These are phyloP conservation scores for Hesperophylax magnus DNA, from an alignment of 1,140 invertebrate genomes.

Conservation along the genomic window DNA sequence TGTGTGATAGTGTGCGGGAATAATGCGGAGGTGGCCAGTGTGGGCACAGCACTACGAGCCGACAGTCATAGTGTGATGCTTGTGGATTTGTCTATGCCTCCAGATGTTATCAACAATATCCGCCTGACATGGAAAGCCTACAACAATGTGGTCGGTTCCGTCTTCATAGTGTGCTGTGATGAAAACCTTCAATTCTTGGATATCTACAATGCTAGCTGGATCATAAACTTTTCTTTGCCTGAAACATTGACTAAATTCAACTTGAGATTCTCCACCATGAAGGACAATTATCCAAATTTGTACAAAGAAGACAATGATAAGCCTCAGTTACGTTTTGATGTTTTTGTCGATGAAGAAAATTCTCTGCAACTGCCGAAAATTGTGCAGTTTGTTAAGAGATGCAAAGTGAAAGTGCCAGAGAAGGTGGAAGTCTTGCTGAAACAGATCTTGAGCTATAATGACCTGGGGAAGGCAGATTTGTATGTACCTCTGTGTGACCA, in stretches of 20 bases:
- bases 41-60: not conserved
- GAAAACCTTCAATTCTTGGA: constrained; percentile 65
- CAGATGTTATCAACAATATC: constrained; percentile 6
- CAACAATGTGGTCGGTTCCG: constrained; percentile 47
- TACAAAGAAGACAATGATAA: constrained; percentile 59
- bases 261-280: constrained; percentile 65
- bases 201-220: constrained; percentile 62
- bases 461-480: constrained; percentile 61
- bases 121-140: not conserved
- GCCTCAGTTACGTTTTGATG: constrained; percentile 61
- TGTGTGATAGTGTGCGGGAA: constrained; percentile 64
- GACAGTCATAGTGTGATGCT: not conserved
- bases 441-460: constrained; percentile 60
- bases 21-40: constrained; percentile 61
- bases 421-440: constrained; percentile 59
- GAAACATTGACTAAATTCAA: constrained; percentile 63
- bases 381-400: constrained; percentile 65
- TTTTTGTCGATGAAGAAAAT: constrained; percentile 63
- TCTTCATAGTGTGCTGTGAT: constrained; percentile 65
- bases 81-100: not conserved
- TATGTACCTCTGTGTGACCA: constrained; percentile 63
- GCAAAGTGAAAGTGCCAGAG: constrained; percentile 60
- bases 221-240: constrained; percentile 65
- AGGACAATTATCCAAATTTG: constrained; percentile 65
- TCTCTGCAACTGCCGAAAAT: constrained; percentile 65